A percentile compares a stretch with the other conserved stretches of the same genome.
Conservation (phyloP, 2,888 invertebrate genomes). For the Harpalus rufipes region DNA sequence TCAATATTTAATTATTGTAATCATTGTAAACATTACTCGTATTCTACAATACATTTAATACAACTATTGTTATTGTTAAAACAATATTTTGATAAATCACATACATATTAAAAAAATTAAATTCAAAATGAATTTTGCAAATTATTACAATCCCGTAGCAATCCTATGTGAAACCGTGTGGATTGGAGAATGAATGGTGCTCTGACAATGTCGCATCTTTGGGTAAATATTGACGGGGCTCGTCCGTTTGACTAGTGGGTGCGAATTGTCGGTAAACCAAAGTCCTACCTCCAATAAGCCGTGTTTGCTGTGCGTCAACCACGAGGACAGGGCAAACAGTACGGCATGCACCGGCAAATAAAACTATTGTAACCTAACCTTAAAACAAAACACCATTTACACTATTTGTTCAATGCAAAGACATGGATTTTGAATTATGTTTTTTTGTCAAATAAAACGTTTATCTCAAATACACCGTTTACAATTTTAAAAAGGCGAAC, state of each 20-base stretch:
- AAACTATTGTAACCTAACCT: slow-evolving; percentile 60
- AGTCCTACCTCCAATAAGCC: slow-evolving; percentile 58
- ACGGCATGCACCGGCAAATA: slow-evolving; percentile 21
- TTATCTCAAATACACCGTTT: background rate
- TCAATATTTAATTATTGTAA: too few species aligned
- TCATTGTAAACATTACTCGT: too few species aligned
- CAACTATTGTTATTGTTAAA: too few species aligned
- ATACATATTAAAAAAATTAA: too few species aligned
- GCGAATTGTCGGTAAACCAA: slow-evolving; percentile 71
- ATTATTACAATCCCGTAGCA: too few species aligned
- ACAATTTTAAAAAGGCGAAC: too few species aligned
- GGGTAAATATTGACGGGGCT: slow-evolving; percentile 61
- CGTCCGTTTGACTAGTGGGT: slow-evolving; percentile 69
- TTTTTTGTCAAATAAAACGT: slow-evolving; percentile 12
- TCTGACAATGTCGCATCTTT: slow-evolving; percentile 45
- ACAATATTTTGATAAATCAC: too few species aligned
- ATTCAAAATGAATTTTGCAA: too few species aligned
- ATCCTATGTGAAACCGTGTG: too few species aligned
- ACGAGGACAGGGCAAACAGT: slow-evolving; percentile 50
- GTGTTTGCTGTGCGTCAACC: slow-evolving; percentile 64
- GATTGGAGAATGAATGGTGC: slow-evolving; percentile 14
- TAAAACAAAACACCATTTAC: slow-evolving; percentile 63
- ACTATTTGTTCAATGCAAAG: slow-evolving; percentile 48
- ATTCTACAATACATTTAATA: too few species aligned
- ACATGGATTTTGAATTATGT: slow-evolving; percentile 47